Evolutionary conservation across 92 coral and sea anemone genomes (phyloP), one percentile per base, ranked within the genome.

Genomic region (Blastomussa wellsi): DNA sequence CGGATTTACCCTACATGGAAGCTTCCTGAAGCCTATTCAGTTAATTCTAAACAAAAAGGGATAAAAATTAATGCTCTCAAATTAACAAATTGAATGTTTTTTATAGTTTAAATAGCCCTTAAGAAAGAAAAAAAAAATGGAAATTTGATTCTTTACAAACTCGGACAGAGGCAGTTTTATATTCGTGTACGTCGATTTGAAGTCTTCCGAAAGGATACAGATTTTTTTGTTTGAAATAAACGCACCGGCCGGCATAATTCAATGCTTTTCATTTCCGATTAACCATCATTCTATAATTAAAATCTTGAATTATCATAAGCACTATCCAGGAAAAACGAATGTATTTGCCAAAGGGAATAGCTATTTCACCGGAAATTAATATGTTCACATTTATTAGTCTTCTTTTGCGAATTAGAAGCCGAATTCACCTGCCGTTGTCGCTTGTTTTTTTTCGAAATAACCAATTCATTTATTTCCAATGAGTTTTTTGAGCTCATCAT

Each of bases 301-400:
- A 88, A 80, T 88, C 83, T 91, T 86, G 87, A 75, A 82, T 80
- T 84, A 88, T 81, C 74, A 88, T 79, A 89, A 89, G 89, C 84
- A 41, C 80, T 65, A 77, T 82, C 76, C 77, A 82, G 88, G 74
- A 52, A 82, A 86, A 86, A 82, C 82, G 90, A 86, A 78, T 80
- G 52, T 88, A 84, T 88, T 93, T 90, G 93, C 90, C 84, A 82
- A 86, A 48, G 89, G 82, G 84, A 82, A 78, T 87, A 86, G 91
- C 78, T 86, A 70, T 88, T 80, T 89, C 37, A 87, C 98, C 98
- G 98, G 98, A 94, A 94, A 89, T 90, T 93, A 90, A 87, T 90
- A 82, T 71, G 39, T 74, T 52, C 88, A 85, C 82, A 91, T 93
- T 92, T 92, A 93, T 92, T 90, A 75, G 95, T 94, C 95, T 85